These are phyloP conservation scores for Marcusenius ussheri DNA, from an alignment of 2,113 vertebrate species.

Conservation along the genomic window DNA sequence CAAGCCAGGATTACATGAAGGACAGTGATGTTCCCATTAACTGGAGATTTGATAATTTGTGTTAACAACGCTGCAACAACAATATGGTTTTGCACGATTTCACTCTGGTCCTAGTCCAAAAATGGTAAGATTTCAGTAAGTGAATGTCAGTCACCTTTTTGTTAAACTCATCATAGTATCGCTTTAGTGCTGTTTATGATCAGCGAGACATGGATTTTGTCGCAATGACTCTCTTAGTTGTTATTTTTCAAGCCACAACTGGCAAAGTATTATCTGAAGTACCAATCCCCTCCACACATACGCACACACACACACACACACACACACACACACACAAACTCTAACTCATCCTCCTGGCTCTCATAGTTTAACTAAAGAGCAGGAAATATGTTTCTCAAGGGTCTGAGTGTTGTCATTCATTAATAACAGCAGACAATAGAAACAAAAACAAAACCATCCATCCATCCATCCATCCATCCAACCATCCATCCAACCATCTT, in stretches of 20 bases:
- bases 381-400: neutral
- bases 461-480: neutral
- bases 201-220: neutral
- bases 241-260: neutral
- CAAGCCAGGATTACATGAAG: neutral
- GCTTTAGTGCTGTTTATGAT: neutral
- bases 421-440: neutral
- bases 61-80: neutral
- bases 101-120: neutral
- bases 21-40: neutral
- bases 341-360: neutral
- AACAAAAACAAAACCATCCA: neutral
- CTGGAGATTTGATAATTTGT: neutral
- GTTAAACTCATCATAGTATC: neutral
- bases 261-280: neutral
- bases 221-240: neutral
- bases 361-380: neutral
- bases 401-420: neutral
- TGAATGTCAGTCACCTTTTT: neutral
- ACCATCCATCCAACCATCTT: neutral
- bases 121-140: neutral
- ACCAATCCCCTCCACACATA: neutral
- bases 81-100: neutral
- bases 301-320: neutral
- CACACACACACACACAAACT: neutral